Percentiles rank a stretch among this genome's conserved stretches.
Evolutionary conservation across 2,888 invertebrate genomes (phyloP).

Genomic region (Griposia aprilina): DNA sequence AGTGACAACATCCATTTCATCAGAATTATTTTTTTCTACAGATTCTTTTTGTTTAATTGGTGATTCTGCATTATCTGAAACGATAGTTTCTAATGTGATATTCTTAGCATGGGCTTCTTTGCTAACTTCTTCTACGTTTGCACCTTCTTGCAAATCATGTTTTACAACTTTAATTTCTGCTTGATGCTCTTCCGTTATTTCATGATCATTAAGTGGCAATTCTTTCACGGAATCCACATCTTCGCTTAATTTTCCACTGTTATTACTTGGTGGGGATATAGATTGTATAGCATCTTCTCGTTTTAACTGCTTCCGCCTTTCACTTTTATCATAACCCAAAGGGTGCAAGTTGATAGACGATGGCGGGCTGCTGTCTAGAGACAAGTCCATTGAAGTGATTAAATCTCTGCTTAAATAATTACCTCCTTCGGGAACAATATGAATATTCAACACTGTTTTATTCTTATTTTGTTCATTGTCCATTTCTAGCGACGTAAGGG

Average conservation of each 20-base stretch:
- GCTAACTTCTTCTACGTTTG: slow-evolving; percentile 19
- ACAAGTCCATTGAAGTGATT: slow-evolving; percentile 84
- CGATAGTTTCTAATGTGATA: slow-evolving; percentile 10
- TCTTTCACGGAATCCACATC: slow-evolving; percentile 84
- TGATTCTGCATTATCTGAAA: slow-evolving; percentile 53
- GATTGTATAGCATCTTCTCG: slow-evolving; percentile 89
- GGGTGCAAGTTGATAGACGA: slow-evolving; percentile 85
- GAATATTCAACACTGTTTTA: slow-evolving; percentile 87
- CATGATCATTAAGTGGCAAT: slow-evolving; percentile 69
- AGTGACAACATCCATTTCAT: slow-evolving; percentile 86
- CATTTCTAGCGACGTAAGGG: slow-evolving; percentile 78
- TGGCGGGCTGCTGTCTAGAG: slow-evolving; percentile 85
- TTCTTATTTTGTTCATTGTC: slow-evolving; percentile 79
- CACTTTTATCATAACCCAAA: slow-evolving; percentile 83
- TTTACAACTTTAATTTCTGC: slow-evolving; percentile 33
- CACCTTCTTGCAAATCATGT: slow-evolving; percentile 31
- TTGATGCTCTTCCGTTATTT: slow-evolving; percentile 50
- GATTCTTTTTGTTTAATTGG: slow-evolving; percentile 56
- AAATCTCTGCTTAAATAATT: slow-evolving; percentile 84
- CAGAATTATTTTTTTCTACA: slow-evolving; percentile 74
- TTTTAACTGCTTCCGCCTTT: slow-evolving; percentile 86
- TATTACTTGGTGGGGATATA: slow-evolving; percentile 86
- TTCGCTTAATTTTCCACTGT: slow-evolving; percentile 87
- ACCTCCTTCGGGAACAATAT: slow-evolving; percentile 85
- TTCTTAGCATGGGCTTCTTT: slow-evolving; percentile 5